Evolutionary conservation across 2,888 invertebrate species (phyloP).

Genomic region (Protophormia terraenovae): DNA sequence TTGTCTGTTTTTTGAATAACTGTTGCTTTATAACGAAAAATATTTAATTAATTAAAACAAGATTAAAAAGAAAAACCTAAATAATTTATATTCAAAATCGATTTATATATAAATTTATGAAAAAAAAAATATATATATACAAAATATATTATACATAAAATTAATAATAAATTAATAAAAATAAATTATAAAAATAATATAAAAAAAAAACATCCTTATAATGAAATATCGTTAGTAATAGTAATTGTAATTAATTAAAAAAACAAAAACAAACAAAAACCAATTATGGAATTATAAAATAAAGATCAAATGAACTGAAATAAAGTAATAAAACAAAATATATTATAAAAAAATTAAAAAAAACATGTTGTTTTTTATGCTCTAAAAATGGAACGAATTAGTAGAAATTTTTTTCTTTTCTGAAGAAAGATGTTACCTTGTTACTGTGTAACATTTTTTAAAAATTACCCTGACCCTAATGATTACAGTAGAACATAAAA

Average conservation of each 20-base stretch:
- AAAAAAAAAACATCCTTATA: constrained; percentile 65
- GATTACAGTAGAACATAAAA: too few species aligned
- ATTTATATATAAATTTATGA: constrained; percentile 45
- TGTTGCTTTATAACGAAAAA: constrained; percentile 61
- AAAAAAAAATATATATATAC: constrained; percentile 42
- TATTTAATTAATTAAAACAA: constrained; percentile 11
- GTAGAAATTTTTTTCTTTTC: too few species aligned
- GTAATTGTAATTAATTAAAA: constrained; percentile 70
- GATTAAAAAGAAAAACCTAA: constrained; percentile 10
- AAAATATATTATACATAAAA: constrained; percentile 48
- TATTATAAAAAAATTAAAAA: constrained; percentile 39
- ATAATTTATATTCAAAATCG: constrained; percentile 57
- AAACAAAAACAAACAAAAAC: constrained; percentile 40
- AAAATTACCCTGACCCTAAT: too few species aligned
- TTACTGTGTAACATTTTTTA: too few species aligned
- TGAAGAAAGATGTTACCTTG: too few species aligned
- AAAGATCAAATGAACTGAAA: constrained; percentile 72
- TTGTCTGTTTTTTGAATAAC: constrained; percentile 70
- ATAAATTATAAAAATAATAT: constrained; percentile 20
- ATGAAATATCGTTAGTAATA: constrained; percentile 70
- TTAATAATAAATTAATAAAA: constrained; percentile 37
- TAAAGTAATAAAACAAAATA: constrained; percentile 67
- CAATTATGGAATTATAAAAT: constrained; percentile 70
- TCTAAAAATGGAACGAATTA: background rate
- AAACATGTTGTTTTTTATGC: background rate